Evolutionary conservation across 2,113 vertebrate species (phyloP), one percentile per base, ranked within the genome.

Genomic region (Conger conger): DNA sequence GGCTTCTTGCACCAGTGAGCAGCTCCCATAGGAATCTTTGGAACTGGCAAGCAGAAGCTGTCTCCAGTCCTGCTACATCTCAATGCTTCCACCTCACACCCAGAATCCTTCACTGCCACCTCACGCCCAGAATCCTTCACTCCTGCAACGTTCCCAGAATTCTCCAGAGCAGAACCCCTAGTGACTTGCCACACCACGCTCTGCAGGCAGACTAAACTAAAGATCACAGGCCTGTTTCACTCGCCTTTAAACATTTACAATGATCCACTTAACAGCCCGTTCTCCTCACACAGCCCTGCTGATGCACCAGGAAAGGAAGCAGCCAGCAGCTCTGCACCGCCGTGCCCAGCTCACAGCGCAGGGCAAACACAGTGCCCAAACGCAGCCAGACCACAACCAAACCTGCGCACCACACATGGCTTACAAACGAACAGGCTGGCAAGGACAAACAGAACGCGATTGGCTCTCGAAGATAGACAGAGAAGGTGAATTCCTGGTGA

Each of bases 241-340:
- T 79, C 0, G 80, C 37, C 45, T 82, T 87, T 78, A 86, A 88
- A 89, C 81, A 85, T 87, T 88, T 54, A 87, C 80, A 35, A 35
- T n/a, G 63, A 16, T 57, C 83, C 82, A 86, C 85, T 45, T n/a
- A 27, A 60, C 27, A 2, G 3, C 30, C 82, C 76, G 18, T 36
- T 23, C 57, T 23, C 9, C 36, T 17, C 54, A 77, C 84, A 33
- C 82, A 90, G 83, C 79, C 9, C 4, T 17, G 54, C 7, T 38
- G 35, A 36, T 60, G 40, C 83, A 73, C 36, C 40, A 45, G 77
- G 57, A 40, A 80, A 83, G 80, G 1, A 8, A 40, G 80, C 54
- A 9, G 11, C 15, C 13, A 20, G 73, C 16, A 78, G 36, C 33
- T 17, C 76, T 4, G 18, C 15, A 17, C 35, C 33, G 18, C 36